Percentiles rank a stretch among this genome's conserved stretches.
phyloP scores from a whole-genome alignment of 2,113 vertebrate genomes.

The Clinocottus analis region DNA sequence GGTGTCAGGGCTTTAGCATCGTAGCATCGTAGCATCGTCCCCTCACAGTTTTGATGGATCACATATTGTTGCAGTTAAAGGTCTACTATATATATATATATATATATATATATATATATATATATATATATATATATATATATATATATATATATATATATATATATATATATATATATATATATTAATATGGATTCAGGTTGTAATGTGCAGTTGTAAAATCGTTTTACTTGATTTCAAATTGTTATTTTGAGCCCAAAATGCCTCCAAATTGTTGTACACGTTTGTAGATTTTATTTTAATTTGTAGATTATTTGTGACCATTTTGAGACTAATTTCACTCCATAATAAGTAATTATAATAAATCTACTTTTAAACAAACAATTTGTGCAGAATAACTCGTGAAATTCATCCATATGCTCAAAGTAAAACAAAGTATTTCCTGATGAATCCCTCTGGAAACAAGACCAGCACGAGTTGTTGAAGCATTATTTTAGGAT shows the following conservation, averaged over 20 bases:
- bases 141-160: too few relatives aligned
- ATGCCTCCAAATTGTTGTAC: not conserved
- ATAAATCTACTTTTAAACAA: not conserved
- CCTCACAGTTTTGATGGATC: too few relatives aligned
- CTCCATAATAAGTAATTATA: not conserved
- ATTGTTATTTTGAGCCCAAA: not conserved
- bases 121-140: too few relatives aligned
- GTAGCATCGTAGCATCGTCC: too few relatives aligned
- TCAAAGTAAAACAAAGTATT: not conserved
- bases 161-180: too few relatives aligned
- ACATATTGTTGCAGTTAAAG: too few relatives aligned
- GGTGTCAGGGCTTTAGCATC: too few relatives aligned
- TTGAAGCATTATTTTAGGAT: not conserved
- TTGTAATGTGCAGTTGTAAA: not conserved
- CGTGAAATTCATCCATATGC: not conserved
- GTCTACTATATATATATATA: too few relatives aligned
- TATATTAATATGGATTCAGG: not conserved
- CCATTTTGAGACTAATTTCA: not conserved
- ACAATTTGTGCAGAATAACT: not conserved
- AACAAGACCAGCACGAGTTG: not conserved
- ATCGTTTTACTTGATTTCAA: not conserved
- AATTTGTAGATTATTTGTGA: not conserved
- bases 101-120: too few relatives aligned
- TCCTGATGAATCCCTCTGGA: not conserved
- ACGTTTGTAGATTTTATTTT: not conserved